Evolutionary conservation across 1,140 invertebrate genomes (phyloP).

Genomic region (Hypsibius dujardini): DNA sequence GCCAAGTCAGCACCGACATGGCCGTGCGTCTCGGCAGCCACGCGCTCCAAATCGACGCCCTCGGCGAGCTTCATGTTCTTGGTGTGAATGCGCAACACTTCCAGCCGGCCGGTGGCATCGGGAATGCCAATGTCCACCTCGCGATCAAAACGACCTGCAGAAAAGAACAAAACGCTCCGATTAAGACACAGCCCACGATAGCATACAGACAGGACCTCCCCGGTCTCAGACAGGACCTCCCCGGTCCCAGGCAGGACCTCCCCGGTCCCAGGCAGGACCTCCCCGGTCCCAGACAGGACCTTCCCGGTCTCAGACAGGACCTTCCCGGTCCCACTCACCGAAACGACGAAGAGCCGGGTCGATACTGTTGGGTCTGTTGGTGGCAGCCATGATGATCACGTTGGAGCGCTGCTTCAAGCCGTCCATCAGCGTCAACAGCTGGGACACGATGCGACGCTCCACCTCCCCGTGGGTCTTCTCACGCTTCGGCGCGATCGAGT

Average conservation of each 20-base stretch:
- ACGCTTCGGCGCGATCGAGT: conserved; percentile 99
- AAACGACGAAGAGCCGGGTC: conserved; percentile 91
- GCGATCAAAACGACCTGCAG: conserved; percentile 69
- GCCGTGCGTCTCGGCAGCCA: conserved; percentile 40
- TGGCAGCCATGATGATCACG: conserved; percentile 98
- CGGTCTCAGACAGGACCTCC: too few species aligned
- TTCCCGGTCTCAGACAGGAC: conserved; percentile 19
- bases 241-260: too few species aligned
- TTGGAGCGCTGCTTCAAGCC: conserved; percentile 96
- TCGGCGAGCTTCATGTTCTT: conserved; percentile 99
- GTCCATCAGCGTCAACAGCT: conserved; percentile 95
- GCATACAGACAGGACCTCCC: too few species aligned
- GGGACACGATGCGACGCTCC: conserved; percentile 93
- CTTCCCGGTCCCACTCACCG: conserved; percentile 36
- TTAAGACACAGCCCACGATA: neutral
- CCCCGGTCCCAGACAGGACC: too few species aligned
- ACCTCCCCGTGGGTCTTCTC: conserved; percentile 99
- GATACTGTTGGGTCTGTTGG: conserved; percentile 96
- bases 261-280: too few species aligned
- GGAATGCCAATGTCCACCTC: conserved; percentile 99
- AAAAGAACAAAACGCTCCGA: neutral
- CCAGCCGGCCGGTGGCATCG: conserved; percentile 87
- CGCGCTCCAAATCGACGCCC: conserved; percentile 92
- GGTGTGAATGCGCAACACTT: conserved; percentile 93
- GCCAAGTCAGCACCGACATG: conserved; percentile 97